These are phyloP conservation scores for Datnioides undecimradiatus DNA, from an alignment of 2,113 vertebrate genomes.

Conservation along the genomic window DNA sequence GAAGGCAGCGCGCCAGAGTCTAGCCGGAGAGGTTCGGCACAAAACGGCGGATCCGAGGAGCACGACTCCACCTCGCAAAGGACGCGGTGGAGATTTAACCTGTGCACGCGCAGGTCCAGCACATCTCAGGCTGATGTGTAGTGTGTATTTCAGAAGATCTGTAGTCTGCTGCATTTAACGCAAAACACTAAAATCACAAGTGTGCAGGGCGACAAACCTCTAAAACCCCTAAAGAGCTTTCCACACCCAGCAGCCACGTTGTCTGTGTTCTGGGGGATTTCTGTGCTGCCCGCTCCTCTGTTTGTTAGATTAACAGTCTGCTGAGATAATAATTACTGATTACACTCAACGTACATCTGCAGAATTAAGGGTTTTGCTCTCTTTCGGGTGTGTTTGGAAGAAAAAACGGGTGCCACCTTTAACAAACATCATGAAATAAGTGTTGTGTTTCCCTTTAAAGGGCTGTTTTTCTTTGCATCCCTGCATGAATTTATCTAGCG, in stretches of 20 bases:
- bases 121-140: neutral
- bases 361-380: no score
- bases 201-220: neutral
- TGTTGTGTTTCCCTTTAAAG: neutral
- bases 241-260: neutral
- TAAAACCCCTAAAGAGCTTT: no score
- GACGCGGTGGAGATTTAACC: slow-evolving; percentile 9
- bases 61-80: neutral
- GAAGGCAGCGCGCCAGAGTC: slow-evolving; percentile 33
- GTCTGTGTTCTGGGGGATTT: neutral
- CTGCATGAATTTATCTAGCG: neutral
- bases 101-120: neutral
- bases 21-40: neutral
- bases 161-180: neutral
- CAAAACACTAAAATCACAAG: no score
- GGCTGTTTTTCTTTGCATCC: neutral
- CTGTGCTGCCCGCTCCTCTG: no score
- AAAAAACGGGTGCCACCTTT: neutral
- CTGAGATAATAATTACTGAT: no score
- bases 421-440: neutral
- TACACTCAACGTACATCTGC: no score
- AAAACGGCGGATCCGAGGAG: slow-evolving; percentile 15
- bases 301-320: no score
- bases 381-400: neutral
- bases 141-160: neutral